Percentiles rank a stretch among this genome's conserved stretches.
These are phyloP conservation scores for Sphaerophoria rueppellii DNA, from an alignment of 2,888 invertebrate species.

Conservation along the genomic window DNA sequence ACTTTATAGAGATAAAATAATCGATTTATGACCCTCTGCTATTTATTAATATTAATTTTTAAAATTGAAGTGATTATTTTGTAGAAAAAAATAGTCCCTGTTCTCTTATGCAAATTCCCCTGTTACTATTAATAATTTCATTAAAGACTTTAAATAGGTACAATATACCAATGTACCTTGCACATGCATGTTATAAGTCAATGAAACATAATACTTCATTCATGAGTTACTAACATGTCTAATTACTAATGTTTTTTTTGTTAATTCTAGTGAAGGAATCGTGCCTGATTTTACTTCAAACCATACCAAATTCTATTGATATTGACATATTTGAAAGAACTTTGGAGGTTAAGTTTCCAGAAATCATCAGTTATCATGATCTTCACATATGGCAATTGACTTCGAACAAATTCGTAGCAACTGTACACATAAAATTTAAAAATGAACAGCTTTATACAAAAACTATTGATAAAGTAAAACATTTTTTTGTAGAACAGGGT, in stretches of 20 bases:
- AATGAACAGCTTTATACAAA: conserved; percentile 85
- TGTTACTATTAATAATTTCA: too few relatives aligned
- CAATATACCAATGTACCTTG: too few relatives aligned
- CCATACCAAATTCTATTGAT: conserved; percentile 94
- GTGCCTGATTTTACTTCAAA: conserved; percentile 93
- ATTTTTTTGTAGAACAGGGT: conserved; percentile 90
- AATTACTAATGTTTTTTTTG: conserved; percentile 15
- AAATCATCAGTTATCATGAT: conserved; percentile 91
- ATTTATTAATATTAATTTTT: too few relatives aligned
- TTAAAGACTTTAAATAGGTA: too few relatives aligned
- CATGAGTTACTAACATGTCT: background rate
- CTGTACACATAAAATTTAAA: conserved; percentile 90
- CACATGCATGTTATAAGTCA: too few relatives aligned
- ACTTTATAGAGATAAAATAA: too few relatives aligned
- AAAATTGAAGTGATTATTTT: too few relatives aligned
- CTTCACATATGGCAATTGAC: conserved; percentile 95
- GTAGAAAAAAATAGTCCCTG: too few relatives aligned
- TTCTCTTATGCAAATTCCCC: too few relatives aligned
- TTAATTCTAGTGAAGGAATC: conserved; percentile 91
- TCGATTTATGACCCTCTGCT: too few relatives aligned
- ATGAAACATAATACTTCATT: too few relatives aligned
- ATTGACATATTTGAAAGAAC: conserved; percentile 87
- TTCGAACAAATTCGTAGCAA: conserved; percentile 90
- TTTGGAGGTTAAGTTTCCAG: conserved; percentile 86
- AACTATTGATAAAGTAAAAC: conserved; percentile 85